Evolutionary conservation across 2,888 invertebrate species (phyloP), one percentile per base, ranked within the genome.

Genomic region (Polydrusus cervinus): DNA sequence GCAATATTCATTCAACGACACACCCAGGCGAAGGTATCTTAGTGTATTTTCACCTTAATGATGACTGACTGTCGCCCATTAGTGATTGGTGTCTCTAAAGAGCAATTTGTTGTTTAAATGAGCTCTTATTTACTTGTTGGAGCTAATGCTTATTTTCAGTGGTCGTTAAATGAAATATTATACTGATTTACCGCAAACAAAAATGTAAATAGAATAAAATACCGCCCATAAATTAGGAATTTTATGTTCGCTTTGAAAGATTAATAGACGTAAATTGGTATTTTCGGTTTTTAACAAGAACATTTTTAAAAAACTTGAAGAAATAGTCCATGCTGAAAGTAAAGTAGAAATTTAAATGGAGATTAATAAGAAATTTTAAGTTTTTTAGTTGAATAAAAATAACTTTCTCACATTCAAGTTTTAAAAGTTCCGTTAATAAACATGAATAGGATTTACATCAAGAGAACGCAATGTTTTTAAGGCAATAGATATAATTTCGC

Each of bases 21-120:
- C 47, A 47, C 64, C 64, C 64, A 60, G 16, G 64, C 49, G 64
- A 14, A 49, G n/a, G n/a, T n/a, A n/a, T n/a, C 64, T 45, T 20
- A 13, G 64, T 49, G 11, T 64, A 14, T 49, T 49, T 64, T 64
- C 49, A 64, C 64, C 64, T 64, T 64, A 64, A 64, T 64, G 64
- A 64, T 49, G 64, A 64, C 49, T 49, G 64, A 64, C 64, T 62
- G 62, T 64, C 64, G 30, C 34, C 64, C 34, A 64, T 20, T 34
- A 34, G 64, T 38, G 38, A 60, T 38, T 40, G 16, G 57, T 64
- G 64, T 25, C 49, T 49, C 16, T 16, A 47, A 64, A 49, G 64
- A 16, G 30, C 16, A 47, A 47, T 64, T 64, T 49, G 49, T 64
- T 49, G 49, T 47, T 64, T 34, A 49, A 64, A 49, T 64, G 30